Base-by-base conservation (phyloP, 1,140 invertebrate species). In the Elysia chlorotica region DNA sequence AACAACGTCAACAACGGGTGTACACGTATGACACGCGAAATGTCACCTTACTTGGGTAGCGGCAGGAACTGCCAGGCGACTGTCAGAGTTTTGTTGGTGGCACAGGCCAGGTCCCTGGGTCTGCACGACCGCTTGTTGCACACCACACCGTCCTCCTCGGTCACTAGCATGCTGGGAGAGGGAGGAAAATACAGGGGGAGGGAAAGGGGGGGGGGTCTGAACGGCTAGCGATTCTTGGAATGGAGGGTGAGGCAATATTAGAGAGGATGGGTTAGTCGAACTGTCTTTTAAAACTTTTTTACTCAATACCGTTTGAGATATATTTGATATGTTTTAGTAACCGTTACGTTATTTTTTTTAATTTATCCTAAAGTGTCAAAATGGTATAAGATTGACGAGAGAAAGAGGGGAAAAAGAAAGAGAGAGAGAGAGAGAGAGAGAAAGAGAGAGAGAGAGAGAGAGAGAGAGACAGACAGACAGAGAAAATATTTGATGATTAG, bases 41-140 rank as follows among this genome's bases (percentile, higher is more conserved):
- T 6, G 1, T 63, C 23, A 2, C 30, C 61, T 41, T 14, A 66
- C 65, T 38, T 66, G 0, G 87, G 87, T 53, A 87, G 70, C 0
- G 82, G 72, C 3, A 88, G 67, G 38, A 81, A 84, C 73, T 88
- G 85, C 76, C 81, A 87, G 0, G 82, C 82, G 23, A 88, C 77
- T 6, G 85, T 84, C 23, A 81, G 81, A 1, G 86, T 88, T 41
- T 82, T 83, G 74, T 88, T 87, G 41, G 80, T 65, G 17, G 82
- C 65, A 73, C 87, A 88, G 1, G 57, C 71, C 28, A 77, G 73
- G 70, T 88, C 83, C n/a, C 73, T 65, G 1, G 57, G 33, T 4
- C 41, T 38, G 61, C 87, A 88, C 10, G 74, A 57, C 59, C 71
- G 59, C 30, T 82, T 81, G 4, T 76, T 74, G 66, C 87, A 88